Percentiles rank a stretch among this genome's conserved stretches.
phyloP scores from a whole-genome alignment of 1,140 invertebrate species.

The Penaeus vannamei region DNA sequence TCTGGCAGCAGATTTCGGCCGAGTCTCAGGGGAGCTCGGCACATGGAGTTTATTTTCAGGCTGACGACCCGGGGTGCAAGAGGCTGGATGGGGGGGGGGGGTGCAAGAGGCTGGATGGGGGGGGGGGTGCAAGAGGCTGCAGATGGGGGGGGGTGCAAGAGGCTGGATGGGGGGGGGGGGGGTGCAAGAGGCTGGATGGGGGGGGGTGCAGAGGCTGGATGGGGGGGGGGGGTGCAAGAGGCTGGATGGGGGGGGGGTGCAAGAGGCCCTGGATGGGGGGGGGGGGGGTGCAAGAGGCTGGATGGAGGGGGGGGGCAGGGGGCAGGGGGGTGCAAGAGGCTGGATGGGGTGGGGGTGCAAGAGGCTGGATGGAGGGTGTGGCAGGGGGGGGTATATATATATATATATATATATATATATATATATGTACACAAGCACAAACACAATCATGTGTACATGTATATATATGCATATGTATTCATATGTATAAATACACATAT shows the following conservation, averaged over 20 bases:
- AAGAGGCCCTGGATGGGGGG: neutral
- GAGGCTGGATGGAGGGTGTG: neutral
- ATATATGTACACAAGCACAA: too few relatives aligned
- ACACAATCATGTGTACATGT: too few relatives aligned
- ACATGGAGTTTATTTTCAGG: slow-evolving; percentile 46
- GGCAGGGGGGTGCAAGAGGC: neutral
- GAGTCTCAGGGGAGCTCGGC: neutral
- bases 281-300: neutral
- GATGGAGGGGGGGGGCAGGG: neutral
- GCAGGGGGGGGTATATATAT: neutral
- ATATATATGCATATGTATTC: too few relatives aligned
- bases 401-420: too few relatives aligned
- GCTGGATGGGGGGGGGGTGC: neutral
- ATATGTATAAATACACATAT: too few relatives aligned
- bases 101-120: neutral
- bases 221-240: too few relatives aligned
- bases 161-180: neutral
- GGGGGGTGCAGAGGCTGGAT: too few relatives aligned
- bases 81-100: too few relatives aligned
- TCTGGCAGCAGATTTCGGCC: slow-evolving; percentile 53
- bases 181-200: neutral
- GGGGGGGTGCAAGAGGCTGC: neutral
- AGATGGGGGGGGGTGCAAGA: neutral
- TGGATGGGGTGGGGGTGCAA: too few relatives aligned
- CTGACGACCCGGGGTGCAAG: neutral